phyloP scores from a whole-genome alignment of 2,888 invertebrate species.

The Cantharis flavilabris region DNA sequence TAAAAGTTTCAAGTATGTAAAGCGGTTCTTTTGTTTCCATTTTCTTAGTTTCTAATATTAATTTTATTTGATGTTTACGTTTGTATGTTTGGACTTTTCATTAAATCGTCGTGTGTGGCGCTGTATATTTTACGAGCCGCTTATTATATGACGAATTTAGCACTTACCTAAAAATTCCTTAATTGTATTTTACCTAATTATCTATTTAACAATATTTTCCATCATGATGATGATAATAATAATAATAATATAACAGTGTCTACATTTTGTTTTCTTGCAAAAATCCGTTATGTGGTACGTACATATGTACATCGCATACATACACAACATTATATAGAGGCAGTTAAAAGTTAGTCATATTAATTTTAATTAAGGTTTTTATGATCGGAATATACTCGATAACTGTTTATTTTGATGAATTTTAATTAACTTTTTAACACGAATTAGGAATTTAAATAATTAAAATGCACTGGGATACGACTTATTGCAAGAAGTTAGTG shows the following conservation, averaged over 20 bases:
- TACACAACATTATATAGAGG: neutral
- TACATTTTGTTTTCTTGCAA: neutral
- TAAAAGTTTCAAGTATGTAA: slow-evolving; percentile 2
- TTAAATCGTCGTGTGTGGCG: slow-evolving; percentile 44
- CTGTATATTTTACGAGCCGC: slow-evolving; percentile 26
- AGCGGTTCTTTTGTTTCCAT: slow-evolving; percentile 18
- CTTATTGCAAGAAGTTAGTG: no score
- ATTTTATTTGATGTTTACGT: slow-evolving; percentile 4
- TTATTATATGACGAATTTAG: slow-evolving; percentile 32
- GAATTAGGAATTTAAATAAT: neutral
- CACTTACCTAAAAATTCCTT: slow-evolving; percentile 25
- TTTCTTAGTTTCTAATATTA: slow-evolving; percentile 1
- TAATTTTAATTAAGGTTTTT: neutral
- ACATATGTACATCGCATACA: neutral
- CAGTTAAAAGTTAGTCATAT: neutral
- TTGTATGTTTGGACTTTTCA: slow-evolving; percentile 40
- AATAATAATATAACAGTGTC: neutral
- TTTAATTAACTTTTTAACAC: neutral
- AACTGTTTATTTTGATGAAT: neutral
- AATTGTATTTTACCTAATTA: slow-evolving; percentile 28
- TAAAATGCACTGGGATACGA: neutral
- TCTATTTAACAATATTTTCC: neutral
- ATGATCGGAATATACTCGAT: neutral
- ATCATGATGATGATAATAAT: no score
- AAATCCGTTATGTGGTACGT: neutral